Percentiles rank a stretch among this genome's conserved stretches.
These are phyloP conservation scores for Talpa occidentalis DNA, from an alignment of 2,113 vertebrate genomes.

Conservation along the genomic window DNA sequence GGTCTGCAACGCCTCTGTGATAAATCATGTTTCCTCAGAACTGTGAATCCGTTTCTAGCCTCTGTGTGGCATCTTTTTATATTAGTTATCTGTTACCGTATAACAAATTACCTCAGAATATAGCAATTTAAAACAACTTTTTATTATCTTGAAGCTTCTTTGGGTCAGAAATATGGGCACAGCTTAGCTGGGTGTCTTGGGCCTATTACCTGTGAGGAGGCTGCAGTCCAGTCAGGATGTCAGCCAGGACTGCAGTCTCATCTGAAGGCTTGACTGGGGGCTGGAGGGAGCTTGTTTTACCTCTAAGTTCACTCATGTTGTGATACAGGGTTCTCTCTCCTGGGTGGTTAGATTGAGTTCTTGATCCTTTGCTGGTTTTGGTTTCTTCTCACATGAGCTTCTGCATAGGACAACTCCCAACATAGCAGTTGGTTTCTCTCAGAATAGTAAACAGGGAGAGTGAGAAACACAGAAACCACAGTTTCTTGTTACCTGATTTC, in stretches of 20 bases:
- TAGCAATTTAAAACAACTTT: background rate
- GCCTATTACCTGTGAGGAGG: too few species aligned
- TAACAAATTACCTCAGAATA: background rate
- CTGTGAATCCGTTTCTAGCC: background rate
- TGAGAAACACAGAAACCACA: background rate
- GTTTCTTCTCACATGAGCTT: background rate
- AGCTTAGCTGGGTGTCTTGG: background rate
- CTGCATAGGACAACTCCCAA: background rate
- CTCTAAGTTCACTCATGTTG: background rate
- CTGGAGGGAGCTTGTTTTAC: too few species aligned
- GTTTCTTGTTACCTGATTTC: background rate
- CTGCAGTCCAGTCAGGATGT: background rate
- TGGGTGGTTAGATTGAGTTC: background rate
- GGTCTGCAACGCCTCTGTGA: background rate
- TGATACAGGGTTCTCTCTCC: background rate
- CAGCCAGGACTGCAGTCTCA: background rate
- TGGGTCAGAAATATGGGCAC: background rate
- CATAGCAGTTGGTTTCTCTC: background rate
- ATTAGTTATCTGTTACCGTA: background rate
- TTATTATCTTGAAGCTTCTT: background rate
- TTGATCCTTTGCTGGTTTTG: background rate
- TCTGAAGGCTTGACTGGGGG: background rate
- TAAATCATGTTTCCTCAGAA: background rate
- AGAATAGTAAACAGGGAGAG: background rate
- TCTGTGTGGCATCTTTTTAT: background rate